A percentile compares a stretch with the other conserved stretches of the same genome.
phyloP scores from a whole-genome alignment of 2,797 vertebrate species.

The Labeo calbasu region DNA sequence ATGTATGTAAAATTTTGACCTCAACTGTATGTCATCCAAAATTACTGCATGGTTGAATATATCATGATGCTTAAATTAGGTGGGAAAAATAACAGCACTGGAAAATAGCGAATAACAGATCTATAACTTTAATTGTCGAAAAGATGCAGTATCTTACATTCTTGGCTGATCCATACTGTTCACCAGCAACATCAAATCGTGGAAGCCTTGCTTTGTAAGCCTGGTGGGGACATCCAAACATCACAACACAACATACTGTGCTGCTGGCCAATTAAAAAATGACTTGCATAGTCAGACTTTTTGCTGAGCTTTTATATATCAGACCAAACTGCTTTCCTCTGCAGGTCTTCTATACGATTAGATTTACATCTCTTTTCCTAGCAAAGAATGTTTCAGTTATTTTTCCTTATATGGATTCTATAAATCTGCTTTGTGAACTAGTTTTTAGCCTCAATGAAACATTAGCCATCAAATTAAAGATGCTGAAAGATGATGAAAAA shows the following conservation, averaged over 20 bases:
- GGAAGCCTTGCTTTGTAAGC: not conserved
- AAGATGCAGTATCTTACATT: not conserved
- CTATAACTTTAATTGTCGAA: not conserved
- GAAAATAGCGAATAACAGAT: not conserved
- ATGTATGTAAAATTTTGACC: too few relatives aligned
- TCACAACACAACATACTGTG: constrained; percentile 40
- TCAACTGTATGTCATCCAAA: not conserved
- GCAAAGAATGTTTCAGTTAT: not conserved
- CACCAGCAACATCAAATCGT: not conserved
- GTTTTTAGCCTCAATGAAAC: constrained; percentile 2
- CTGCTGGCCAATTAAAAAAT: constrained; percentile 52
- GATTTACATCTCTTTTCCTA: not conserved
- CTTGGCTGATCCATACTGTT: not conserved
- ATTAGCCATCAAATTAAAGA: not conserved
- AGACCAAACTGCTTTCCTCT: constrained; percentile 31
- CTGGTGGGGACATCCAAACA: not conserved
- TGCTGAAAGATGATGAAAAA: too few relatives aligned
- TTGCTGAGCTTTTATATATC: constrained; percentile 40
- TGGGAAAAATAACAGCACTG: too few relatives aligned
- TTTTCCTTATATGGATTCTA: not conserved
- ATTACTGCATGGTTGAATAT: not conserved
- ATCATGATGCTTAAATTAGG: not conserved
- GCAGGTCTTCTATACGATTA: not conserved
- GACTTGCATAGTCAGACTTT: constrained; percentile 38
- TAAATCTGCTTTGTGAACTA: not conserved